Percentiles rank a stretch among this genome's conserved stretches.
phyloP scores from a whole-genome alignment of 2,888 invertebrate genomes.

The Drosophila fungiperda region DNA sequence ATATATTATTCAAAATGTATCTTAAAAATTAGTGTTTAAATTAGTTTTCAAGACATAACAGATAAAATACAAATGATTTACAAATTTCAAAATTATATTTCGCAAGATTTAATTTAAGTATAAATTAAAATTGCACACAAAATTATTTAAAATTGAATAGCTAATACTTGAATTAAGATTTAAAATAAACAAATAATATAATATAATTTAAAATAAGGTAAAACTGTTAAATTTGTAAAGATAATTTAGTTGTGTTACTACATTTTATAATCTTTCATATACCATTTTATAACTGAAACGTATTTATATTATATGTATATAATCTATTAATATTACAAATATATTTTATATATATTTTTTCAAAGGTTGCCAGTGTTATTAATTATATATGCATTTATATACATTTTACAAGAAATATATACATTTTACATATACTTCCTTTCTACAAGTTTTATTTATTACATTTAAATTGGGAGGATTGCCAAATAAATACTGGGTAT shows the following conservation, averaged over 20 bases:
- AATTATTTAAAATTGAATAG: neutral
- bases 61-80: neutral
- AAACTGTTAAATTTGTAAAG: neutral
- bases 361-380: neutral
- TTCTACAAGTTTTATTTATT: neutral
- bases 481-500: slow-evolving; percentile 15
- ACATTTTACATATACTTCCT: neutral
- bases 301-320: too few relatives aligned
- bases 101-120: neutral
- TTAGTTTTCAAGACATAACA: neutral
- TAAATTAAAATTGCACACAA: neutral
- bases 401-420: neutral
- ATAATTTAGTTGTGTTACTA: neutral
- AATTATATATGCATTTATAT: neutral
- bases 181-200: neutral
- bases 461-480: neutral
- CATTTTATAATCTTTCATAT: neutral
- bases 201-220: too few relatives aligned
- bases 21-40: too few relatives aligned
- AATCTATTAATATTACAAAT: neutral
- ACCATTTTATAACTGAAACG: neutral
- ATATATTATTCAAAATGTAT: too few relatives aligned
- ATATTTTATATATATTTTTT: neutral
- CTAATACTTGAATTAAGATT: neutral
- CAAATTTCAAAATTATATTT: neutral